Conservation (phyloP, 2,888 invertebrate genomes). For the Drosophila neoperkinsi region DNA sequence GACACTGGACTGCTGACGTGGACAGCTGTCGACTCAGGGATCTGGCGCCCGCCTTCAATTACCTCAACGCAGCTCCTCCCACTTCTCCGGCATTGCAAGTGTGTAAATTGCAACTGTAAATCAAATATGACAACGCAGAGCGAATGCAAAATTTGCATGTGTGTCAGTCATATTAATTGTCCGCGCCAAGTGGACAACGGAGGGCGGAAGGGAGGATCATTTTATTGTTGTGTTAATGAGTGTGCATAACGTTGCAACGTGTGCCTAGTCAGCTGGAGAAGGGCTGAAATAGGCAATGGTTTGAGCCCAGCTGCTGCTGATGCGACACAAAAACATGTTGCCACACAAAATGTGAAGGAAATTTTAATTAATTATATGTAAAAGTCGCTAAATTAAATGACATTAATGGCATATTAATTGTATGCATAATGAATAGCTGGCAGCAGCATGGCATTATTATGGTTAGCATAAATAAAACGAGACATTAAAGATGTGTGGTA, state of each 20-base stretch:
- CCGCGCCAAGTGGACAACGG: slow-evolving; percentile 48
- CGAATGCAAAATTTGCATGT: slow-evolving; percentile 76
- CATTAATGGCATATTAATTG: slow-evolving; percentile 75
- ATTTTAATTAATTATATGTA: slow-evolving; percentile 70
- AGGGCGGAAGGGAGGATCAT: slow-evolving; percentile 31
- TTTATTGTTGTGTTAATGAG: slow-evolving; percentile 79
- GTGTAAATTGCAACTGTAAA: slow-evolving; percentile 82
- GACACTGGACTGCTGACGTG: slow-evolving; percentile 72
- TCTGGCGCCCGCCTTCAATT: slow-evolving; percentile 16
- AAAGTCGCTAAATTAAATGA: slow-evolving; percentile 54
- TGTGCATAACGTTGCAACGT: slow-evolving; percentile 63
- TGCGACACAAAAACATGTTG: slow-evolving; percentile 79
- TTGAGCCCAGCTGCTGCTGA: slow-evolving; percentile 51
- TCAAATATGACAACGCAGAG: slow-evolving; percentile 79
- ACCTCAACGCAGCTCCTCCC: neutral
- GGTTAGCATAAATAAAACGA: neutral
- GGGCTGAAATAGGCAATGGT: slow-evolving; percentile 3
- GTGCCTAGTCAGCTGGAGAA: slow-evolving; percentile 6
- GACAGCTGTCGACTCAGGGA: slow-evolving; percentile 66
- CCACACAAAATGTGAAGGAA: slow-evolving; percentile 44
- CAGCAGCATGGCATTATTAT: neutral
- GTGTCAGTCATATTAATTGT: slow-evolving; percentile 81
- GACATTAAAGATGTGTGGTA: neutral
- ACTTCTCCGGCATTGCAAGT: slow-evolving; percentile 42
- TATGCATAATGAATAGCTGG: slow-evolving; percentile 44